Base-by-base conservation (phyloP, 2,888 invertebrate species). In the Drepanosiphum platanoidis region DNA sequence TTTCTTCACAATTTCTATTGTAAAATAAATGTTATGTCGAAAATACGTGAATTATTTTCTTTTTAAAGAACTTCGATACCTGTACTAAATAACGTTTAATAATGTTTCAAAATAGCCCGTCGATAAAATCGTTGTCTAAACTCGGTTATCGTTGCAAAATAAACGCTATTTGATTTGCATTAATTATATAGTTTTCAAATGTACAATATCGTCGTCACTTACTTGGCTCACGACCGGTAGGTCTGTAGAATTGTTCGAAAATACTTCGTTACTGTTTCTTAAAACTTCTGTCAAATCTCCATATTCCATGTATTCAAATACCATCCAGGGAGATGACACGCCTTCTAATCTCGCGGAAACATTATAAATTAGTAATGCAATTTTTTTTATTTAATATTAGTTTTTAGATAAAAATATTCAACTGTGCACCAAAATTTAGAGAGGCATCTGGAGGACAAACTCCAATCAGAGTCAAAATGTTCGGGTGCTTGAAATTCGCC, bases 301-400 rank as follows among this genome's bases (percentile, higher is more conserved):
- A 90, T 94, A 93, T 78, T 94, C 93, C 97, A 97, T 97, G 89
- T 94, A 96, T 89, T 97, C 96, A 89, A 96, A 96, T 8, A 97
- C 94, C 95, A 97, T 96, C 94, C 95, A 96, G 0, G 96, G 96
- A 88, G 80, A 72, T 32, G n/a, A 42, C 0, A 42, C 36, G 0
- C 80, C 58, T 15, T 94, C 95, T 92, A n/a, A n/a, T n/a, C n/a
- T n/a, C n/a, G n/a, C n/a, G n/a, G n/a, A 18, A 22, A 34, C 66
- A 1, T n/a, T 7, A 61, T 18, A 52, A 15, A 46, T 46, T 46
- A 46, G 15, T 46, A 46, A 58, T 27, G 34, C 22, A 13, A 32
- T 74, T 52, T 27, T 42, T 42, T 9, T 72, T 11, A 22, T 11
- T 32, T n/a, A n/a, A n/a, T n/a, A n/a, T n/a, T n/a, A n/a, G n/a